A percentile compares a stretch with the other conserved stretches of the same genome.
These are phyloP conservation scores for Caenorhabditis sp. DNA, from an alignment of 2,888 invertebrate genomes.

Conservation along the genomic window DNA sequence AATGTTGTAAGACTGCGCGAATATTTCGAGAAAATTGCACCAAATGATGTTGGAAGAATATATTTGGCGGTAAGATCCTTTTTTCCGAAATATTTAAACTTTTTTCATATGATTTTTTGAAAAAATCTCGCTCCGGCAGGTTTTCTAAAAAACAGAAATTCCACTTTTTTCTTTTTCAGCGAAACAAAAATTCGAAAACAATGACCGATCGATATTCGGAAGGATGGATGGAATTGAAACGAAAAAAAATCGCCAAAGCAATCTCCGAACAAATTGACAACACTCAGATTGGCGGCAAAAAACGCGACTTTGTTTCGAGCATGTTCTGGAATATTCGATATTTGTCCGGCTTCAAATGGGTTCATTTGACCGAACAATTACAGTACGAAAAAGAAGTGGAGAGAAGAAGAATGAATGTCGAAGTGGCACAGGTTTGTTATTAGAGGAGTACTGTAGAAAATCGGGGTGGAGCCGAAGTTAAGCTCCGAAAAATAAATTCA, in stretches of 20 bases:
- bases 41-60: slow-evolving; percentile 61
- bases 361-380: slow-evolving; percentile 89
- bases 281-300: slow-evolving; percentile 82
- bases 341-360: slow-evolving; percentile 91
- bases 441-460: not conserved
- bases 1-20: slow-evolving; percentile 54
- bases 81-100: too few relatives aligned
- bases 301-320: slow-evolving; percentile 86
- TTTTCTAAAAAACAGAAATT: too few relatives aligned
- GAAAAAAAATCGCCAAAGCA: slow-evolving; percentile 78
- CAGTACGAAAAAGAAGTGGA: slow-evolving; percentile 90
- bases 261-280: slow-evolving; percentile 87
- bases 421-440: slow-evolving; percentile 33
- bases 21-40: slow-evolving; percentile 56
- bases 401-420: slow-evolving; percentile 78
- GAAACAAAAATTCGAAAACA: slow-evolving; percentile 40
- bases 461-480: too few relatives aligned
- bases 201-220: slow-evolving; percentile 51
- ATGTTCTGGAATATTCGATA: slow-evolving; percentile 96
- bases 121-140: too few relatives aligned
- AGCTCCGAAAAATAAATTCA: too few relatives aligned
- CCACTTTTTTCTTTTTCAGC: slow-evolving; percentile 39
- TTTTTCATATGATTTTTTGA: not conserved
- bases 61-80: slow-evolving; percentile 59
- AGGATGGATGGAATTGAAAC: slow-evolving; percentile 68